Conservation (phyloP, 2,113 vertebrate genomes). For the Ellobius talpinus region DNA sequence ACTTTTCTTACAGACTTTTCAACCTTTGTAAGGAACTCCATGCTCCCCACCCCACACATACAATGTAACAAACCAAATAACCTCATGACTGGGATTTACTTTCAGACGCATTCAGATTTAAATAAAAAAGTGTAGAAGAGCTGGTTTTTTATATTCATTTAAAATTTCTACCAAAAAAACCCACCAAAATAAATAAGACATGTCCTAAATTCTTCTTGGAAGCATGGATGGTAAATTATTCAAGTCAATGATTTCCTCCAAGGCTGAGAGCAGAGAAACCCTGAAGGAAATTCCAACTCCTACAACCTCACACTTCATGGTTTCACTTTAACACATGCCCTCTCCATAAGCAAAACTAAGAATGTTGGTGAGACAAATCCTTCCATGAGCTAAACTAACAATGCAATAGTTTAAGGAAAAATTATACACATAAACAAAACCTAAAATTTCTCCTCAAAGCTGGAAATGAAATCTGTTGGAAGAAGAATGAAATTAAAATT, state of each 20-base stretch:
- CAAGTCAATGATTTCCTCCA: conserved; percentile 26
- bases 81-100: not conserved
- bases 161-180: conserved; percentile 17
- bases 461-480: not conserved
- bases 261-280: conserved; percentile 11
- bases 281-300: conserved; percentile 12
- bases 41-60: no score
- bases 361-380: conserved; percentile 5
- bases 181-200: conserved; percentile 55
- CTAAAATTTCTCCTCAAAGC: conserved; percentile 24
- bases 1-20: not conserved
- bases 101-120: not conserved
- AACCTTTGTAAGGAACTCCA: not conserved
- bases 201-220: conserved; percentile 13
- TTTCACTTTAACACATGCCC: not conserved
- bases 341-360: not conserved
- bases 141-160: not conserved
- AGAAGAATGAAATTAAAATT: not conserved
- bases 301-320: not conserved
- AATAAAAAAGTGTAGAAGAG: not conserved
- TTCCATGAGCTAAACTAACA: conserved; percentile 12
- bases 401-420: not conserved
- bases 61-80: not conserved
- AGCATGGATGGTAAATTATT: conserved; percentile 64
- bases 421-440: not conserved